phyloP scores from a whole-genome alignment of 2,797 vertebrate species.

The Melanotaenia parkinsoni region DNA sequence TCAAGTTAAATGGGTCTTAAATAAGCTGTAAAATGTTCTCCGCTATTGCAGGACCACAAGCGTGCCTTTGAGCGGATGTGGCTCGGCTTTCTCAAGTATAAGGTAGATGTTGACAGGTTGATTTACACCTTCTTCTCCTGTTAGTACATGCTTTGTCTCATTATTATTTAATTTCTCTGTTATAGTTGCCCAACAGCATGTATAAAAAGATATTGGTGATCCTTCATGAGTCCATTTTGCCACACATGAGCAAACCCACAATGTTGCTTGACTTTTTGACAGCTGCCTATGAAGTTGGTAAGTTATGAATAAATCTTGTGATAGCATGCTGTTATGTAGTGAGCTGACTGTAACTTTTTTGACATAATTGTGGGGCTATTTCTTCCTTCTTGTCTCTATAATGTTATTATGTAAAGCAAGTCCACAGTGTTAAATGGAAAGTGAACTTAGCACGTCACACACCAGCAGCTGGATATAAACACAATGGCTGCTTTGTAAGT shows the following conservation, averaged over 20 bases:
- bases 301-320: not conserved
- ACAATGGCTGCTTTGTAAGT: too few relatives aligned
- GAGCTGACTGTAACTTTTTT: not conserved
- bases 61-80: conserved; percentile 91
- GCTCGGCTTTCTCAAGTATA: conserved; percentile 92
- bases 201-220: conserved; percentile 95
- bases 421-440: not conserved
- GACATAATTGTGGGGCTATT: not conserved
- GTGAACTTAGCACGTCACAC: not conserved
- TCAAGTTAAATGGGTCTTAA: not conserved
- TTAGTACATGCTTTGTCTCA: not conserved
- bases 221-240: conserved; percentile 91
- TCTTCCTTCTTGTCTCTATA: not conserved
- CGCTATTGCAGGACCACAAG: conserved; percentile 87
- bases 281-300: conserved; percentile 92
- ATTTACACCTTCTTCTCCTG: not conserved
- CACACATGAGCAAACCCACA: conserved; percentile 91
- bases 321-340: not conserved
- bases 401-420: not conserved
- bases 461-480: too few relatives aligned
- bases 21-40: not conserved
- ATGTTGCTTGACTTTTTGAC: conserved; percentile 97
- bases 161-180: conserved; percentile 11
- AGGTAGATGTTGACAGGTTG: conserved; percentile 75
- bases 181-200: conserved; percentile 88